Conservation (phyloP, 2,113 vertebrate species). For the Phylloscopus trochiloides region DNA sequence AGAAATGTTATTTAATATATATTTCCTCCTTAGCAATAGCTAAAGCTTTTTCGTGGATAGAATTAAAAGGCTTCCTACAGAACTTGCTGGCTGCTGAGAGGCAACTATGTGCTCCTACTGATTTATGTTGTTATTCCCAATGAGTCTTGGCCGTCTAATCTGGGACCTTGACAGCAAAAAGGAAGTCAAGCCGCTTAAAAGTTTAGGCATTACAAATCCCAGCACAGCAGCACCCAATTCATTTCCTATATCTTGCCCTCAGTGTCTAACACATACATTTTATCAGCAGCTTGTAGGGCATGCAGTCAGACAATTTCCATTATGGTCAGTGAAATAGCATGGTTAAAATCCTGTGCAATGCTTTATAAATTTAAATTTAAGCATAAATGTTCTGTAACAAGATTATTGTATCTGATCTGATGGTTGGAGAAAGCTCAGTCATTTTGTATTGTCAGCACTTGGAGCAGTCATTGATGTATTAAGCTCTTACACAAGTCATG, state of each 20-base stretch:
- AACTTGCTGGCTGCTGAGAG: neutral
- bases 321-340: constrained; percentile 55
- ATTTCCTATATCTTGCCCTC: constrained; percentile 50
- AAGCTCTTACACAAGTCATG: constrained; percentile 57
- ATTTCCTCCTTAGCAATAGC: neutral
- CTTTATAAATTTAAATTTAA: constrained; percentile 68
- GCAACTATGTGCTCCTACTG: neutral
- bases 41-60: neutral
- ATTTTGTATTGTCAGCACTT: constrained; percentile 59
- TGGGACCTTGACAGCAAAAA: constrained; percentile 18
- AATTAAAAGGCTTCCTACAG: neutral
- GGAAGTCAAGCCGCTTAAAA: constrained; percentile 42
- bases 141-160: constrained; percentile 1
- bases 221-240: constrained; percentile 9
- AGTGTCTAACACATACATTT: constrained; percentile 29
- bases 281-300: constrained; percentile 55
- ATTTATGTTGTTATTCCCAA: constrained; percentile 19
- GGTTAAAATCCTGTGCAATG: constrained; percentile 60
- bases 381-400: constrained; percentile 67
- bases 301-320: constrained; percentile 58
- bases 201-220: constrained; percentile 45
- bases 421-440: constrained; percentile 41
- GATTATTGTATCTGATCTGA: constrained; percentile 59
- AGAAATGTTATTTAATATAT: neutral
- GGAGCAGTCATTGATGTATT: constrained; percentile 59